These are phyloP conservation scores for Odontomyia ornata DNA, from an alignment of 2,888 invertebrate genomes.

Conservation along the genomic window DNA sequence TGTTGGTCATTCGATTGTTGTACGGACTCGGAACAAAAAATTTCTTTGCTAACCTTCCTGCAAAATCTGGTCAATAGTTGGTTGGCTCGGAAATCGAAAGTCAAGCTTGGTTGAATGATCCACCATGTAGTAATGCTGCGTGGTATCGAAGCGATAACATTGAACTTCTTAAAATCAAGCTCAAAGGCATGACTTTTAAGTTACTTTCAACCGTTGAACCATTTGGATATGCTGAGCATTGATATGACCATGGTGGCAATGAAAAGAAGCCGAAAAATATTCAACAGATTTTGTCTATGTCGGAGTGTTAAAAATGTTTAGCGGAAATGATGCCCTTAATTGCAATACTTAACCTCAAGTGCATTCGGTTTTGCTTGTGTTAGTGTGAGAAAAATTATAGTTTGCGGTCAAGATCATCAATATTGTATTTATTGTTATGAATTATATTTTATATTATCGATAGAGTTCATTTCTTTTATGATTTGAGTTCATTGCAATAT, in stretches of 20 bases:
- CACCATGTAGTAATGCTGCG: not conserved
- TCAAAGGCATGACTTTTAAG: not conserved
- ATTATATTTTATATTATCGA: too few relatives aligned
- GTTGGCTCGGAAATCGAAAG: not conserved
- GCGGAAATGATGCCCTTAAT: constrained; percentile 13
- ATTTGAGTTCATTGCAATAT: too few relatives aligned
- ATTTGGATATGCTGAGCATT: not conserved
- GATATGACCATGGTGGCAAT: not conserved
- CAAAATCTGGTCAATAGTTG: not conserved
- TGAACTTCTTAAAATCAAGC: constrained; percentile 8
- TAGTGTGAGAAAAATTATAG: too few relatives aligned
- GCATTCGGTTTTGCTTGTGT: too few relatives aligned
- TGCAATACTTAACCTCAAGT: not conserved
- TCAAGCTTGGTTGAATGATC: not conserved
- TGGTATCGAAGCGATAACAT: not conserved
- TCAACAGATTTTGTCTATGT: not conserved
- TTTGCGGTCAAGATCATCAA: too few relatives aligned
- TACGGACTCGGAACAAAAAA: too few relatives aligned
- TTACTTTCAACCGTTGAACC: not conserved
- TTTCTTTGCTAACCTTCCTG: constrained; percentile 8
- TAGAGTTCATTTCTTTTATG: too few relatives aligned
- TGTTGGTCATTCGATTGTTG: too few relatives aligned
- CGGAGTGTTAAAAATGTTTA: not conserved
- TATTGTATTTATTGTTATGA: too few relatives aligned
- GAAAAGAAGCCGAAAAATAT: not conserved